phyloP scores from a whole-genome alignment of 2,888 invertebrate species.

The Cantharis flavilabris region DNA sequence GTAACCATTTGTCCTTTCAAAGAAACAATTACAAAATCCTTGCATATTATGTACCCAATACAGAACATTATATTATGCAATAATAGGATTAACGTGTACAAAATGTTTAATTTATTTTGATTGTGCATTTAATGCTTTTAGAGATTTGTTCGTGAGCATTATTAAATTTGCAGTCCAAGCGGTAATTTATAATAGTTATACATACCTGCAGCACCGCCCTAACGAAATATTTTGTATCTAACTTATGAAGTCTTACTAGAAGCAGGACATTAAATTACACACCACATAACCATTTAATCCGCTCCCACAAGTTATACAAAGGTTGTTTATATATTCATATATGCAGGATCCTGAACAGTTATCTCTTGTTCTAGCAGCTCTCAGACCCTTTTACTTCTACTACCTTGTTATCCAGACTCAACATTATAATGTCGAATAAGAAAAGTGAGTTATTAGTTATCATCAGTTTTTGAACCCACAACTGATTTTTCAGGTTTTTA shows the following conservation, averaged over 20 bases:
- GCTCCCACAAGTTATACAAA: conserved; percentile 21
- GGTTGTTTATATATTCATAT: conserved; percentile 23
- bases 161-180: conserved; percentile 19
- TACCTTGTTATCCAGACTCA: conserved; percentile 7
- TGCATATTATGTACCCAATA: neutral
- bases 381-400: conserved; percentile 15
- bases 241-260: conserved; percentile 24
- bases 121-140: neutral
- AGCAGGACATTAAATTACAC: conserved; percentile 23
- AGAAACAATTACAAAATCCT: neutral
- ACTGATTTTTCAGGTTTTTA: neutral
- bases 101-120: neutral
- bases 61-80: neutral
- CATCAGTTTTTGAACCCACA: neutral
- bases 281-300: conserved; percentile 24
- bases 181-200: conserved; percentile 11
- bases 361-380: conserved; percentile 20
- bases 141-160: conserved; percentile 15
- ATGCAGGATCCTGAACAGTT: conserved; percentile 21
- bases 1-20: neutral
- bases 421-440: conserved; percentile 1
- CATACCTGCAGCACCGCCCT: conserved; percentile 13
- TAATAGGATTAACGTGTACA: neutral
- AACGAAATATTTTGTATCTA: conserved; percentile 12
- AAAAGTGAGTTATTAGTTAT: neutral